Evolutionary conservation across 1,140 invertebrate genomes (phyloP).

Genomic region (Mactra quadrangularis): DNA sequence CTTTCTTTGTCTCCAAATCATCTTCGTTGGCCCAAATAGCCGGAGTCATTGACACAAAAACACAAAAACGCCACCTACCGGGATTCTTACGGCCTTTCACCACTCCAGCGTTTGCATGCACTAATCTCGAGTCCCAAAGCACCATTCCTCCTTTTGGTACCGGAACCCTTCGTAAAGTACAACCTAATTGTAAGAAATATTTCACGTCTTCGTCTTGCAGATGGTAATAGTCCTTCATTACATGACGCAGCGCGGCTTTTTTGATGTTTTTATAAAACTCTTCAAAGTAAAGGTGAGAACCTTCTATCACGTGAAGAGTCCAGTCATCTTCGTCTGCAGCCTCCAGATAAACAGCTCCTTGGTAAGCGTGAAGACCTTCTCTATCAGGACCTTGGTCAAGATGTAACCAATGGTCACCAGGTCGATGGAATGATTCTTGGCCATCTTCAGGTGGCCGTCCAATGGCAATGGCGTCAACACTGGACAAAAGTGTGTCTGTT

Average conservation of each 20-base stretch:
- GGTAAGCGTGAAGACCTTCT: conserved; percentile 73
- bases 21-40: conserved; percentile 70
- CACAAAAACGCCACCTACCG: conserved; percentile 75
- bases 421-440: conserved; percentile 54
- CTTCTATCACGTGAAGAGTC: conserved; percentile 65
- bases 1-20: conserved; percentile 64
- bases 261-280: conserved; percentile 66
- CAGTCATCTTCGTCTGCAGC: conserved; percentile 68
- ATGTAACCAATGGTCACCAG: conserved; percentile 69
- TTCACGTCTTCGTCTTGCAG: conserved; percentile 37
- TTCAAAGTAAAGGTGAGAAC: conserved; percentile 66
- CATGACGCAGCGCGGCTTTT: conserved; percentile 23
- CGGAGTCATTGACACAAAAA: conserved; percentile 77
- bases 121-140: conserved; percentile 75
- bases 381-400: conserved; percentile 68
- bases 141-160: conserved; percentile 77
- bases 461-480: conserved; percentile 68
- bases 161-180: conserved; percentile 65
- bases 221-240: conserved; percentile 65
- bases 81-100: conserved; percentile 60
- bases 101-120: conserved; percentile 72
- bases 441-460: conserved; percentile 63
- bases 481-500: conserved; percentile 67
- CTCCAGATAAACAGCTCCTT: conserved; percentile 74
- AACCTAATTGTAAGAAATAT: conserved; percentile 56